Evolutionary conservation across 2,113 vertebrate genomes (phyloP).

Genomic region (Chaetops frenatus): DNA sequence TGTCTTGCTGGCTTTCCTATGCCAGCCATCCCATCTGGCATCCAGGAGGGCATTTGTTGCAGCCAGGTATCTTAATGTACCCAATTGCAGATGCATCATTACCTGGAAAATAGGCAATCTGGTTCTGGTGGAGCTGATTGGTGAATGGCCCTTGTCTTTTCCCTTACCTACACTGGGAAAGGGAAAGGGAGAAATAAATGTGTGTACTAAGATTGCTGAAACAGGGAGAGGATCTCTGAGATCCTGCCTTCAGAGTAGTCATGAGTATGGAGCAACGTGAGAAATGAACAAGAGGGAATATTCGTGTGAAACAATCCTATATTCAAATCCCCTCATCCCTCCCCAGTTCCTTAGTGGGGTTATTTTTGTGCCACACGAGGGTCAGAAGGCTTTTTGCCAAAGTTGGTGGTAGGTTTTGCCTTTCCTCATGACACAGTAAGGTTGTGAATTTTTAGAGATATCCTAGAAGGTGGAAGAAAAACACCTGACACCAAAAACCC

Average conservation of each 20-base stretch:
- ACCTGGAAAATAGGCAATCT: background rate
- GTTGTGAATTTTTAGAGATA: background rate
- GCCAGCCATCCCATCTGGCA: background rate
- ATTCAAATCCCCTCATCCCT: background rate
- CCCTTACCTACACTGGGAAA: background rate
- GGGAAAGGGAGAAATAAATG: background rate
- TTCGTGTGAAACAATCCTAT: background rate
- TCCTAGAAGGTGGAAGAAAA: background rate
- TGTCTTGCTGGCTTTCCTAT: background rate
- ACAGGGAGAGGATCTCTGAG: background rate
- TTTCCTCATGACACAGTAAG: background rate
- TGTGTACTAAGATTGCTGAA: background rate
- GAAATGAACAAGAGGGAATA: background rate
- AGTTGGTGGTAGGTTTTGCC: background rate
- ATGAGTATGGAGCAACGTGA: background rate
- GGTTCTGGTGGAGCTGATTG: background rate
- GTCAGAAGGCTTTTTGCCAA: background rate
- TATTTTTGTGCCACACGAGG: background rate
- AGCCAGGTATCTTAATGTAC: background rate
- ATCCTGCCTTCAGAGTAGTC: background rate
- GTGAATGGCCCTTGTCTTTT: background rate
- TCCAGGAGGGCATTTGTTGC: background rate
- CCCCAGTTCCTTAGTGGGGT: background rate
- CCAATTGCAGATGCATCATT: background rate
- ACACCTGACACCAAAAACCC: background rate